Base-by-base conservation (phyloP, 1,140 invertebrate genomes). In the Eupristina koningsbergeri region DNA sequence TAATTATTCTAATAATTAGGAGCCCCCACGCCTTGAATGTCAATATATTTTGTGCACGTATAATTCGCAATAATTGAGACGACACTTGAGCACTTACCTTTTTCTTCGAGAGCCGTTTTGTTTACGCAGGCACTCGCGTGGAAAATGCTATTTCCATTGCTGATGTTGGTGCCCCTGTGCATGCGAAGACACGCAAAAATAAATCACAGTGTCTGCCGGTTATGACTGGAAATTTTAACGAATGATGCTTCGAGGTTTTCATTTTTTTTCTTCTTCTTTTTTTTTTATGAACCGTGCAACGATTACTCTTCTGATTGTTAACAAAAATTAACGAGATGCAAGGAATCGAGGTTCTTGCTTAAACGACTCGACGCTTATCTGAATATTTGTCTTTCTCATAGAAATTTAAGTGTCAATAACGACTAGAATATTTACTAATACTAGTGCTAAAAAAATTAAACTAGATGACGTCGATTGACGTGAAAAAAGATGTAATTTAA, bases 131-230 rank as follows among this genome's bases (percentile, higher is more conserved):
- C 6, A 50, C 45, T 77, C 58, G 74, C n/a, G 63, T n/a, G 45
- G 74, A 83, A 77, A 83, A n/a, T n/a, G 61, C 58, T 39, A n/a
- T 75, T 41, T 81, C 58, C n/a, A 3, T 81, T 58, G 53, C 22
- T 34, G 5, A 19, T 34, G 36, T 7, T 2, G 22, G 41, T 13
- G 31, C 29, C 11, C 9, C 47, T n/a, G n/a, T n/a, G 29, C 31
- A 22, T 34, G 63, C 34, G 19, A 50, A 13, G 45, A 41, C 22
- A 29, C n/a, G 26, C 74, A 67, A n/a, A n/a, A n/a, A n/a, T n/a
- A n/a, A 76, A 83, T 83, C 64, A 69, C 45, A 39, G 29, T 64
- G 26, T 83, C 77, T 53, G 31, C 41, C 61, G 81, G 77, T 77
- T 77, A 53, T 45, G 31, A 22, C 53, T 39, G 31, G 36, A 47